Base-by-base conservation (phyloP, 2,888 invertebrate species). In the Epirrita christyi region DNA sequence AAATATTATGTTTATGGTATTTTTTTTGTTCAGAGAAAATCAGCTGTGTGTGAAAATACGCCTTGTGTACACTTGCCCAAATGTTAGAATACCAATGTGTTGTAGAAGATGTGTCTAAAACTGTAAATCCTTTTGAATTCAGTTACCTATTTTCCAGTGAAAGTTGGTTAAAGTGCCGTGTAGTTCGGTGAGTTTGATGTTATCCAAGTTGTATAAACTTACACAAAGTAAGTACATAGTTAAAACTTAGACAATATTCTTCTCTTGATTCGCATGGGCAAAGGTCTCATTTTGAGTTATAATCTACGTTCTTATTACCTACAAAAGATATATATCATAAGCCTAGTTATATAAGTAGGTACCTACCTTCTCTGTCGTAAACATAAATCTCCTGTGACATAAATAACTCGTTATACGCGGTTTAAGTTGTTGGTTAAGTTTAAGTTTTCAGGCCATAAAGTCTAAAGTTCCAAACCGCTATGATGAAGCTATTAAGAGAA, bases 201-300 rank as follows among this genome's bases (percentile, higher is more conserved):
- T 50, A 11, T 40, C 34, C 29, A 32, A 55, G 55, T 50, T 49
- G 44, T 37, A 54, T 55, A 48, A 14, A 38, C 40, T 53, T 42
- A 45, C 44, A 45, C 45, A 44, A 50, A 50, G 45, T 45, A 55
- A 43, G 55, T 14, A n/a, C n/a, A n/a, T n/a, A 47, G 49, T 49
- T 55, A 44, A 49, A 55, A 55, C 55, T 55, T 49, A 27, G 27
- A n/a, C 11, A 37, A 15, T 37, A 32, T 41, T 6, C 44, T 52
- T 44, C 13, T 43, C 38, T 40, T 44, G 6, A 48, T 15, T 44
- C 48, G 38, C 49, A 40, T 45, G 36, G 21, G 43, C 54, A 42
- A 11, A 36, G 28, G 42, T 28, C 38, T 42, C 52, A 57, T 64
- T 61, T 61, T 40, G 56, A 40, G 43, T 42, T 40, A 45, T 38